phyloP scores from a whole-genome alignment of 2,113 vertebrate genomes.

The Tachuris rubrigastra region DNA sequence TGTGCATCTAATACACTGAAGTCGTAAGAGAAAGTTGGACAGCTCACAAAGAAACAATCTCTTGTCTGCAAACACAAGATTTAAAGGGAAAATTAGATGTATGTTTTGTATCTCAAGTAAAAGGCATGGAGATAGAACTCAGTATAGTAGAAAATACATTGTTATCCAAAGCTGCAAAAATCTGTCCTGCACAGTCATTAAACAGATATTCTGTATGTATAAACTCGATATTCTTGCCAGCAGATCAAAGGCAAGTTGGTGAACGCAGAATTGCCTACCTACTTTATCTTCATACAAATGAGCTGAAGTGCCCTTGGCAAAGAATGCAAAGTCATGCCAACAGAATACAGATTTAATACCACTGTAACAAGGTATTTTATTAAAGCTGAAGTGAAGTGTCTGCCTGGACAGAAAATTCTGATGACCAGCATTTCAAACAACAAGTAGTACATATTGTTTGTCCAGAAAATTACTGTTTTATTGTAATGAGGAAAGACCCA shows the following conservation, averaged over 20 bases:
- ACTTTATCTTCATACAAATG: constrained; percentile 62
- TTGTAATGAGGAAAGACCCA: not conserved
- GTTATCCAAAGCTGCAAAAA: constrained; percentile 32
- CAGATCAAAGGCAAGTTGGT: constrained; percentile 47
- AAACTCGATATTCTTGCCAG: constrained; percentile 16
- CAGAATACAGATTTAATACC: constrained; percentile 38
- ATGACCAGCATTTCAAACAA: not conserved
- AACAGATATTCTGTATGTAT: not conserved
- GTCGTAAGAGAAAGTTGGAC: not conserved
- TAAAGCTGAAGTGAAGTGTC: not conserved
- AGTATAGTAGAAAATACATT: constrained; percentile 6
- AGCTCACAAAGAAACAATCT: not conserved
- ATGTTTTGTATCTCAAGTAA: constrained; percentile 11
- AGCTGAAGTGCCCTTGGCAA: constrained; percentile 51
- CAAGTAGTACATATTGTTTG: not conserved
- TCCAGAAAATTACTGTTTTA: not conserved
- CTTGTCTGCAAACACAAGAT: not conserved
- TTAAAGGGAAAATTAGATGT: constrained; percentile 20
- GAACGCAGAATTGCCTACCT: constrained; percentile 41
- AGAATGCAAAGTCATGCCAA: constrained; percentile 32
- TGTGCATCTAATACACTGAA: not conserved
- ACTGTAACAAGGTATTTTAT: constrained; percentile 5
- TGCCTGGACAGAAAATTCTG: not conserved
- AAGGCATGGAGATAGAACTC: not conserved
- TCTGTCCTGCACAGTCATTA: constrained; percentile 34